Conservation (phyloP, 2,888 invertebrate species). For the Eupithecia inturbata region DNA sequence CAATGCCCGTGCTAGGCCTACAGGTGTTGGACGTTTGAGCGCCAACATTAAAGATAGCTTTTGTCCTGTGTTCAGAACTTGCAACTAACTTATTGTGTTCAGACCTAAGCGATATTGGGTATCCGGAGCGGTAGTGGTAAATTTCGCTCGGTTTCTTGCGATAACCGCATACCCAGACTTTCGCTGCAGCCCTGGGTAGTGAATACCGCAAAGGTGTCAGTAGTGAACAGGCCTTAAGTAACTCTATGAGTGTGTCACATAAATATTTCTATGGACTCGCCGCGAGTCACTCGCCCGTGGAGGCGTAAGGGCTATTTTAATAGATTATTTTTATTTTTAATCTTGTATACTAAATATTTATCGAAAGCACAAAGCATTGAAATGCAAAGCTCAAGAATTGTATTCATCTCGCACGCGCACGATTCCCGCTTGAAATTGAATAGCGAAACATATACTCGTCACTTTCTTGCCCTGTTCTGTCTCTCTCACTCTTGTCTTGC, state of each 20-base stretch:
- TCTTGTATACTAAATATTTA: background rate
- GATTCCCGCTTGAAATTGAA: background rate
- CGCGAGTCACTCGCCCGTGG: background rate
- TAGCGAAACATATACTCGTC: background rate
- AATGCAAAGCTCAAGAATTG: background rate
- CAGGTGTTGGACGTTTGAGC: too few species aligned
- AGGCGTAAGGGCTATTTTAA: background rate
- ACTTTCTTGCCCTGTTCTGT: conserved; percentile 1
- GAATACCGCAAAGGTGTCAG: too few species aligned
- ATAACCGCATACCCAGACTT: too few species aligned
- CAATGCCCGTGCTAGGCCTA: too few species aligned
- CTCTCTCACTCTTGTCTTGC: conserved; percentile 11
- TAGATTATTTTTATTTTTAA: background rate
- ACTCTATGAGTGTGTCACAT: background rate
- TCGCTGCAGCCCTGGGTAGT: too few species aligned
- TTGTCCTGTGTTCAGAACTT: too few species aligned
- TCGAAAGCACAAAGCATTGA: background rate
- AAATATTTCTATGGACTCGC: background rate
- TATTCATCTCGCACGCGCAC: background rate
- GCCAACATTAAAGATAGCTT: too few species aligned
- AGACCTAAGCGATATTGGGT: too few species aligned
- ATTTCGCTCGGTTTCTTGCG: too few species aligned
- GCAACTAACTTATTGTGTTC: too few species aligned
- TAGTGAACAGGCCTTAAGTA: background rate
- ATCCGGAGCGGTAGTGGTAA: too few species aligned